phyloP scores from a whole-genome alignment of 1,140 invertebrate species.

The Zaprionus kolodkinae region DNA sequence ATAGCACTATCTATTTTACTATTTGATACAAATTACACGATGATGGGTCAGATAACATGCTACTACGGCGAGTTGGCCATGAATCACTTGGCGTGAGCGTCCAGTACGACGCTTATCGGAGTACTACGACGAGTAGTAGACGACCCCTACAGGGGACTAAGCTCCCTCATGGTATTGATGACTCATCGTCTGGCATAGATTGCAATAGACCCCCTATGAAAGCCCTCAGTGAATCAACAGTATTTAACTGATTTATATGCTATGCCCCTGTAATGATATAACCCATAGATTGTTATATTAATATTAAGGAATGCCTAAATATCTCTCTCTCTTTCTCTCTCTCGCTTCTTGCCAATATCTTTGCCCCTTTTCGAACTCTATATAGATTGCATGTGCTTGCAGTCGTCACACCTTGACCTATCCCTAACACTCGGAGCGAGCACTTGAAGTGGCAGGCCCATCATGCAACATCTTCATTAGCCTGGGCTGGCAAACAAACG shows the following conservation, averaged over 20 bases:
- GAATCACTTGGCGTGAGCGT: constrained; percentile 24
- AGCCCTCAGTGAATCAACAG: constrained; percentile 21
- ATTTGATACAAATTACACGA: constrained; percentile 10
- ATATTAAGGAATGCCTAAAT: background rate
- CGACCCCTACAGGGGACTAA: constrained; percentile 13
- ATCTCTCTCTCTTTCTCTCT: too few relatives aligned
- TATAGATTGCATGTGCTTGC: background rate
- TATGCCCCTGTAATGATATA: background rate
- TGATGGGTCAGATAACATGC: constrained; percentile 17
- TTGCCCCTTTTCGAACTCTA: background rate
- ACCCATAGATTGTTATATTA: background rate
- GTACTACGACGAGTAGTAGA: background rate
- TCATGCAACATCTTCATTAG: constrained; percentile 52
- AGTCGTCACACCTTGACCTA: constrained; percentile 43
- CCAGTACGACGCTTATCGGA: background rate
- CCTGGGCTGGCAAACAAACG: constrained; percentile 28
- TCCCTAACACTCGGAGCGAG: constrained; percentile 4
- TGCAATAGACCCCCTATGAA: background rate
- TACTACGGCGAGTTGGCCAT: background rate
- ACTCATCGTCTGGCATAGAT: constrained; percentile 8
- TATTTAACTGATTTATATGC: background rate
- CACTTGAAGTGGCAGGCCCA: constrained; percentile 29
- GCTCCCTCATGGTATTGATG: constrained; percentile 8
- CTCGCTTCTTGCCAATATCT: too few relatives aligned
- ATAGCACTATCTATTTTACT: constrained; percentile 17